Percentiles rank a stretch among this genome's conserved stretches.
These are phyloP conservation scores for Megalops cyprinoides DNA, from an alignment of 2,797 vertebrate genomes.

Conservation along the genomic window DNA sequence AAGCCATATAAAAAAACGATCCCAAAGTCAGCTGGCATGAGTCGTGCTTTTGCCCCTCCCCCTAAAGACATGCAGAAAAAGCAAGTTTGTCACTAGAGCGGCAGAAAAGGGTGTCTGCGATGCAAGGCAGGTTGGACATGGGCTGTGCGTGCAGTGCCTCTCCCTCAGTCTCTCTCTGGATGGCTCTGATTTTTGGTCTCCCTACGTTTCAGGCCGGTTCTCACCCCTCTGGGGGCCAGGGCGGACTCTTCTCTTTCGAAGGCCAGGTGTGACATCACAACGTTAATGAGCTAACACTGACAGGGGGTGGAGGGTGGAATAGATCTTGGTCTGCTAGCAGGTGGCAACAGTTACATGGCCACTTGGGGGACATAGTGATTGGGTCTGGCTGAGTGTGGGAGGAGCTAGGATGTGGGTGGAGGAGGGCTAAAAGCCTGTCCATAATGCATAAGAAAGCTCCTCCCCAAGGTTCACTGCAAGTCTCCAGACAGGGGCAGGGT, in stretches of 20 bases:
- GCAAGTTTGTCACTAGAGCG: slow-evolving; percentile 49
- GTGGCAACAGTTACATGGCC: slow-evolving; percentile 31
- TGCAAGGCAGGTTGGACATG: slow-evolving; percentile 64
- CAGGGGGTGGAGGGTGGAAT: background rate
- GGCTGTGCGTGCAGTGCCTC: slow-evolving; percentile 13
- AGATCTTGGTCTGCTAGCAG: background rate
- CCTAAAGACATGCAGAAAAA: slow-evolving; percentile 61
- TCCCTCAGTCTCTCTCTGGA: background rate
- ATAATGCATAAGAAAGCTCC: too few relatives aligned
- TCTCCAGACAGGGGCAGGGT: too few relatives aligned
- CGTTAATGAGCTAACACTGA: background rate
- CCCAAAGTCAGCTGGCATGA: background rate
- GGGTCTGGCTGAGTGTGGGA: too few relatives aligned
- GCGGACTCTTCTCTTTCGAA: background rate
- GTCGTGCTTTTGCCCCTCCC: slow-evolving; percentile 36
- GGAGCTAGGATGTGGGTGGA: background rate
- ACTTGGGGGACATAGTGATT: slow-evolving; percentile 55
- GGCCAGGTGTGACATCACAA: background rate
- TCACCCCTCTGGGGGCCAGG: background rate
- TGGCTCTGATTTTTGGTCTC: background rate
- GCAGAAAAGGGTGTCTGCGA: slow-evolving; percentile 21
- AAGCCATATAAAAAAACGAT: background rate
- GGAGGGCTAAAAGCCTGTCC: background rate
- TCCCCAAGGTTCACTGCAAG: too few relatives aligned
- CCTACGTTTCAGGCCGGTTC: slow-evolving; percentile 7